Evolutionary conservation across 2,888 invertebrate species (phyloP).

Genomic region (Campoletis raptor): DNA sequence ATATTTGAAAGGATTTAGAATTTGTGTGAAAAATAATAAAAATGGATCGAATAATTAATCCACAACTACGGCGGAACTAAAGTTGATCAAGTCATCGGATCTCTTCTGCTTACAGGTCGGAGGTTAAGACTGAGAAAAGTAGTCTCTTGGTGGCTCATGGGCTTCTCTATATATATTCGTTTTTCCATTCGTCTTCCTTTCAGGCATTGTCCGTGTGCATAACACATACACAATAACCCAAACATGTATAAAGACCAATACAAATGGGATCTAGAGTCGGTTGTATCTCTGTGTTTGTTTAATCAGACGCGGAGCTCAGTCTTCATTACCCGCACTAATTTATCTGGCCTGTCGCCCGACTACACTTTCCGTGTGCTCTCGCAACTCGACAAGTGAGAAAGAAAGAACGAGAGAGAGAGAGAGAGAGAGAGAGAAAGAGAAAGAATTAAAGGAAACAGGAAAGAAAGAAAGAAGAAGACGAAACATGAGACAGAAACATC

Average conservation of each 20-base stretch:
- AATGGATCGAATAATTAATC: slow-evolving; percentile 10
- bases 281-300: slow-evolving; percentile 81
- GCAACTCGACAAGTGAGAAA: slow-evolving; percentile 49
- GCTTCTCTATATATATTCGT: slow-evolving; percentile 49
- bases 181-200: slow-evolving; percentile 66
- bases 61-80: background rate
- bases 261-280: slow-evolving; percentile 68
- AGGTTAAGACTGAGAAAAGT: slow-evolving; percentile 70
- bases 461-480: background rate
- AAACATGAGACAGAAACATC: background rate
- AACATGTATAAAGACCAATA: slow-evolving; percentile 23
- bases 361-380: slow-evolving; percentile 69
- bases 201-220: slow-evolving; percentile 55
- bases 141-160: slow-evolving; percentile 43
- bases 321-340: slow-evolving; percentile 83
- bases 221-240: slow-evolving; percentile 53
- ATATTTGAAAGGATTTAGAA: background rate
- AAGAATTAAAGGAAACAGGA: background rate
- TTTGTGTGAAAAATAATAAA: background rate
- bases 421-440: slow-evolving; percentile 31
- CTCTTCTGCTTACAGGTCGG: slow-evolving; percentile 54
- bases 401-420: slow-evolving; percentile 29
- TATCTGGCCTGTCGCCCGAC: slow-evolving; percentile 81
- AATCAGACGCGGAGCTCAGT: slow-evolving; percentile 83
- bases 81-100: slow-evolving; percentile 19